phyloP scores from a whole-genome alignment of 2,888 invertebrate genomes.

The Drosophila limbata region DNA sequence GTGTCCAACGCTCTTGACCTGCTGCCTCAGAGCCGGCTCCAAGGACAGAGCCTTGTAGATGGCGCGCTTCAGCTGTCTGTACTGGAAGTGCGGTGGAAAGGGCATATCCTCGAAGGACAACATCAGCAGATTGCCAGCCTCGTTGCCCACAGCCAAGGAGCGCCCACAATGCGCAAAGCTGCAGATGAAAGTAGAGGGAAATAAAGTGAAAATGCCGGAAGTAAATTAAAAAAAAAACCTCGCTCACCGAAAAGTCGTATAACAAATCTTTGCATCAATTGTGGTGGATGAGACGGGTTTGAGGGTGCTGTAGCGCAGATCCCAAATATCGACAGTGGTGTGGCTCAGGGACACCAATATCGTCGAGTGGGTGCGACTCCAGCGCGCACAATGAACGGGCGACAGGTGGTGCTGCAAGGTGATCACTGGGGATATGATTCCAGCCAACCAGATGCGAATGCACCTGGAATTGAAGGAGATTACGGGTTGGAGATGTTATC shows the following conservation, averaged over 20 bases:
- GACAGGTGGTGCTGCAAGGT: slow-evolving; percentile 86
- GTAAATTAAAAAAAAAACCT: no score
- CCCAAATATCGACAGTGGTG: slow-evolving; percentile 91
- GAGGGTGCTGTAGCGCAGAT: slow-evolving; percentile 90
- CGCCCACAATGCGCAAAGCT: slow-evolving; percentile 89
- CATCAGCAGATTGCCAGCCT: slow-evolving; percentile 88
- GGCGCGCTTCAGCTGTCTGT: slow-evolving; percentile 88
- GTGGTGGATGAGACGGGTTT: slow-evolving; percentile 86
- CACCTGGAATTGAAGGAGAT: slow-evolving; percentile 80
- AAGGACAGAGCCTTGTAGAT: slow-evolving; percentile 88
- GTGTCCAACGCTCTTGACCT: slow-evolving; percentile 87
- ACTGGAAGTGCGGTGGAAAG: slow-evolving; percentile 90
- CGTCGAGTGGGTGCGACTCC: slow-evolving; percentile 92
- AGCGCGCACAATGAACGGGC: slow-evolving; percentile 88
- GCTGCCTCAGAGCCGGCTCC: slow-evolving; percentile 87
- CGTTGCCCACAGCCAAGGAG: slow-evolving; percentile 90
- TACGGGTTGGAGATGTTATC: background rate
- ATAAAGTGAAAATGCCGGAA: background rate
- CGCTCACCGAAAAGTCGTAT: slow-evolving; percentile 78
- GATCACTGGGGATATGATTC: slow-evolving; percentile 88
- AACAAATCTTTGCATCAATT: slow-evolving; percentile 68
- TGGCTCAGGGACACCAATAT: slow-evolving; percentile 90
- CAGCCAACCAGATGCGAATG: slow-evolving; percentile 91
- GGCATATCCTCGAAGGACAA: slow-evolving; percentile 91
- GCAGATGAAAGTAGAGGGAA: background rate